These are phyloP conservation scores for Brassicogethes aeneus DNA, from an alignment of 2,888 invertebrate genomes.

Conservation along the genomic window DNA sequence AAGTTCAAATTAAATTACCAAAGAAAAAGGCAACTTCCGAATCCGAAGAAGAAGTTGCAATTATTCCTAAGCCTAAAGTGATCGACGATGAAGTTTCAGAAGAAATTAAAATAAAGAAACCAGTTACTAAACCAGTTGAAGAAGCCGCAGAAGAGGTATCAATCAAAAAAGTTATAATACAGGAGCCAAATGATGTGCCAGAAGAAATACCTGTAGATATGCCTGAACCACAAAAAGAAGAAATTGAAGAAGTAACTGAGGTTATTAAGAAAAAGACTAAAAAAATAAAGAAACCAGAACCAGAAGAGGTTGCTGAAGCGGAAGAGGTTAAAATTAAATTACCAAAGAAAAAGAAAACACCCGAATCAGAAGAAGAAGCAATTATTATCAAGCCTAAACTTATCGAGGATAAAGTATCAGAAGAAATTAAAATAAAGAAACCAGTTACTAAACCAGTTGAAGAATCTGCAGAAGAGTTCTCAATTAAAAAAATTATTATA, in stretches of 20 bases:
- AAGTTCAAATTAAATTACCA: neutral
- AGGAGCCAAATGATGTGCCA: slow-evolving; percentile 10
- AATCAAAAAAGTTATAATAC: no score
- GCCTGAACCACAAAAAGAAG: slow-evolving; percentile 18
- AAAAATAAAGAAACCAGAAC: slow-evolving; percentile 8
- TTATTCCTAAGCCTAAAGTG: slow-evolving; percentile 6
- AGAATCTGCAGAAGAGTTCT: slow-evolving; percentile 7
- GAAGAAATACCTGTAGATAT: slow-evolving; percentile 15
- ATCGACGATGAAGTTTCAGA: neutral
- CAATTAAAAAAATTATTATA: slow-evolving; percentile 8
- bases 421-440: slow-evolving; percentile 8
- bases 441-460: slow-evolving; percentile 17
- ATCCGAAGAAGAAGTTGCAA: slow-evolving; percentile 15
- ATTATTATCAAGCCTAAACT: neutral
- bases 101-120: neutral
- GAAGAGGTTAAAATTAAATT: neutral
- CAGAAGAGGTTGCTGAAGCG: slow-evolving; percentile 8
- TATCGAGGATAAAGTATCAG: neutral
- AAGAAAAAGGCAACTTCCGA: slow-evolving; percentile 1
- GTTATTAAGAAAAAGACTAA: neutral
- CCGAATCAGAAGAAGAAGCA: slow-evolving; percentile 10
- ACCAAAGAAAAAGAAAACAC: neutral
- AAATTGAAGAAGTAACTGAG: slow-evolving; percentile 12
- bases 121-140: slow-evolving; percentile 7
- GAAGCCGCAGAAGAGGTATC: slow-evolving; percentile 18